phyloP scores from a whole-genome alignment of 2,113 vertebrate genomes.

The Cinclus cinclus region DNA sequence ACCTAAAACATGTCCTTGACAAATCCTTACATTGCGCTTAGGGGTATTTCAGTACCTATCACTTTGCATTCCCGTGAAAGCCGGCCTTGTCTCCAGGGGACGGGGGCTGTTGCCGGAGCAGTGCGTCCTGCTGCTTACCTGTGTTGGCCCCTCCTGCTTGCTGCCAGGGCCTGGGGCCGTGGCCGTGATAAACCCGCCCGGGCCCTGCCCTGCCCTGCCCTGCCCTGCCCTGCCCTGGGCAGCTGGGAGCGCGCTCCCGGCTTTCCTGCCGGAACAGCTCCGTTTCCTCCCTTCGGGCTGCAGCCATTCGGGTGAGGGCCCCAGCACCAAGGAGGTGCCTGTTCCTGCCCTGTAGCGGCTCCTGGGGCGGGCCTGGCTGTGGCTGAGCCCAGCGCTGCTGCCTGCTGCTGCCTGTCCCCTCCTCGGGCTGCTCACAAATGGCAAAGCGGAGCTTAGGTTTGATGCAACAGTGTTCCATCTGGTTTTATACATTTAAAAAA shows the following conservation, averaged over 20 bases:
- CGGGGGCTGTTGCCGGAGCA: neutral
- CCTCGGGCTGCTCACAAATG: neutral
- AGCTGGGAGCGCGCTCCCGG: rapidly evolving
- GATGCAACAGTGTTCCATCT: neutral
- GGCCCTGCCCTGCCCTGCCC: neutral
- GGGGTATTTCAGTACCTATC: neutral
- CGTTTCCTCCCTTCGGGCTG: rapidly evolving
- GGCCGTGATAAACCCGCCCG: rapidly evolving
- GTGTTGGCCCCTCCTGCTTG: neutral
- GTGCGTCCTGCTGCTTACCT: neutral
- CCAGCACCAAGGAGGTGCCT: rapidly evolving
- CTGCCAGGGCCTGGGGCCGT: neutral
- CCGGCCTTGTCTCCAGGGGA: neutral
- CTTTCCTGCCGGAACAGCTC: neutral
- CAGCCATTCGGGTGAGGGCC: rapidly evolving
- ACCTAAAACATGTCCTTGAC: neutral
- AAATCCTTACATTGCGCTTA: neutral
- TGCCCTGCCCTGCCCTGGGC: neutral
- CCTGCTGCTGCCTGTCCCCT: neutral
- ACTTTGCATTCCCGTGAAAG: neutral
- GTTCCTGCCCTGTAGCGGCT: rapidly evolving
- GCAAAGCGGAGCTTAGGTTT: neutral
- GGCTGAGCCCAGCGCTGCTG: neutral
- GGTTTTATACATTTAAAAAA: neutral
- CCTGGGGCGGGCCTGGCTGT: neutral